These are phyloP conservation scores for Microcebus murinus DNA, from an alignment of 2,113 vertebrate species.

Conservation along the genomic window DNA sequence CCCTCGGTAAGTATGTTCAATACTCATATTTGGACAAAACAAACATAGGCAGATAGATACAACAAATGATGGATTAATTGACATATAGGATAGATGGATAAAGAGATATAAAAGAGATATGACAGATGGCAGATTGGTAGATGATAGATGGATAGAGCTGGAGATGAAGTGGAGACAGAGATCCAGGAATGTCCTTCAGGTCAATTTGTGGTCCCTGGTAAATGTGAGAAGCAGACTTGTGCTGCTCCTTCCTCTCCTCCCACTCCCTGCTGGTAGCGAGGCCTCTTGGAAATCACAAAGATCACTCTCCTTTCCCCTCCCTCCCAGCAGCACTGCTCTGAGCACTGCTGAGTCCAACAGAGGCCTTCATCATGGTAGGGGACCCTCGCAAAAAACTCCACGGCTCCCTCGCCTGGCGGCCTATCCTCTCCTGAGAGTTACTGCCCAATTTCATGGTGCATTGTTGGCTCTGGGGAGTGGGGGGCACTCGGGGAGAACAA, in stretches of 20 bases:
- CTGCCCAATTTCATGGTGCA: not conserved
- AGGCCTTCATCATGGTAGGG: not conserved
- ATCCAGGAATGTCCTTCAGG: not conserved
- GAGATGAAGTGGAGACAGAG: not conserved
- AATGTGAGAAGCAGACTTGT: not conserved
- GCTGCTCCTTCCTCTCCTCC: accelerated
- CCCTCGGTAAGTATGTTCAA: not conserved
- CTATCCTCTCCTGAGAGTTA: not conserved
- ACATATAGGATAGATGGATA: not conserved
- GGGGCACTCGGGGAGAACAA: not conserved
- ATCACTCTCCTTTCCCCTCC: not conserved
- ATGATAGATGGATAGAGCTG: not conserved
- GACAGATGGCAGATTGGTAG: not conserved
- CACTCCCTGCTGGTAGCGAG: not conserved
- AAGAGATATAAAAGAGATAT: too few relatives aligned
- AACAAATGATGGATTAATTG: not conserved
- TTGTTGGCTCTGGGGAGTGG: too few relatives aligned
- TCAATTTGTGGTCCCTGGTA: not conserved
- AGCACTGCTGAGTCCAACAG: not conserved
- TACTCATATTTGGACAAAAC: not conserved
- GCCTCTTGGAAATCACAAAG: not conserved
- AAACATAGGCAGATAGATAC: not conserved
- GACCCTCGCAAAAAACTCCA: too few relatives aligned
- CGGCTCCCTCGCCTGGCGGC: not conserved
- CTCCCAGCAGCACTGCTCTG: not conserved